Evolutionary conservation across 1,140 invertebrate genomes (phyloP), one percentile per base, ranked within the genome.

Genomic region (Dysdera silvatica): DNA sequence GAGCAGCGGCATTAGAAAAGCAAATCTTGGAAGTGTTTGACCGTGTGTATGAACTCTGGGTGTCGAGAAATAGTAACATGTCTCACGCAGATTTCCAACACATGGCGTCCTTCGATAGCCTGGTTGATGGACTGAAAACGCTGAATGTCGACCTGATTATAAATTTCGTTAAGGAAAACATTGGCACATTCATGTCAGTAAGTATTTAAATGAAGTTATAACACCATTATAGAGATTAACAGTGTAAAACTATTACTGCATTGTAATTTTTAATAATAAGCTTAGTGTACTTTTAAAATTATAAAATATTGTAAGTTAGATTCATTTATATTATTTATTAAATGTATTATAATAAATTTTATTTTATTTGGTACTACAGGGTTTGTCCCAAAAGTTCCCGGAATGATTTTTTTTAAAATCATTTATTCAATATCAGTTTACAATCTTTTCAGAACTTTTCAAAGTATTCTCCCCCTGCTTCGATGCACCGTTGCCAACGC

Each of bases 11-110:
- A 66, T 79, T 97, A 20, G 95, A 98, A 74, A 84, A 86, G 67
- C 92, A 96, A 79, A 85, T 95, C 2, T 79, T 97, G 29, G 89
- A 95, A 76, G 79, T 95, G 14, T 93, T 91, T 88, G 94, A 98
- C 72, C 81, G 89, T 67, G 80, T 95, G 2, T 97, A 97, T 75
- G 88, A 91, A 73, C 85, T 89, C 49, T 95, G 89, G 89, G 86
- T 92, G 35, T 71, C 72, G 74, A 84, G 86, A 73, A 82, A 83
- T 65, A 77, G 80, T 16, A 75, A 78, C 65, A 67, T 75, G 2
- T 24, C 67, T 7, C 55, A 31, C 0, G 43, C 47, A 4, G 53
- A 57, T n/a, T 26, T 65, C 10, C 60, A 67, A 18, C 66, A 62
- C 28, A 61, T 81, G 69, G 80, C 80, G 64, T 84, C 84, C 1